These are phyloP conservation scores for Drosophila ficusphila DNA, from an alignment of 1,140 invertebrate species.

Conservation along the genomic window DNA sequence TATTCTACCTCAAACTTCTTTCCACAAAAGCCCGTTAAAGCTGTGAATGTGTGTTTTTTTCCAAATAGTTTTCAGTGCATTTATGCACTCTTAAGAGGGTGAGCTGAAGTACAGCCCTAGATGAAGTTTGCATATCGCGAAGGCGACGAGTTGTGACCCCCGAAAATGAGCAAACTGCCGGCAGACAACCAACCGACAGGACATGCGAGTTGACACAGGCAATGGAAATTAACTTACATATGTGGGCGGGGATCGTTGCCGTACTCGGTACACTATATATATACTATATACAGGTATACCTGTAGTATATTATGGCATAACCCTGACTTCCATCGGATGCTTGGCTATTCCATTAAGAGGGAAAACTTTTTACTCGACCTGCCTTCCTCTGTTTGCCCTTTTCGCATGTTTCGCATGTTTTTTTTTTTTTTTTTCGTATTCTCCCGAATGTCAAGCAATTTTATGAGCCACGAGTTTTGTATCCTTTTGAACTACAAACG, in stretches of 20 bases:
- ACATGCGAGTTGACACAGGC: constrained; percentile 20
- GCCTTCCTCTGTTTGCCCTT: neutral
- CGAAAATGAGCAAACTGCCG: constrained; percentile 29
- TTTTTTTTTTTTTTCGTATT: neutral
- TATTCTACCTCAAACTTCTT: no score
- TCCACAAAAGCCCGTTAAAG: no score
- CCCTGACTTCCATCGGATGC: constrained; percentile 10
- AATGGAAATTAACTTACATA: constrained; percentile 30
- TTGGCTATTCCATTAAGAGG: constrained; percentile 26
- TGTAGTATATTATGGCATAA: neutral
- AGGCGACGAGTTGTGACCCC: constrained; percentile 29
- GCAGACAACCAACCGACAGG: constrained; percentile 3
- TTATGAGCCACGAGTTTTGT: constrained; percentile 12
- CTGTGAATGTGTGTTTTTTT: no score
- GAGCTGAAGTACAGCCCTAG: neutral
- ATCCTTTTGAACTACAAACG: constrained; percentile 17
- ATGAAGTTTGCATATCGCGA: constrained; percentile 22
- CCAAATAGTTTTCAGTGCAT: neutral
- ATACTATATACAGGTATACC: neutral
- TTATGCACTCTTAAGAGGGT: neutral
- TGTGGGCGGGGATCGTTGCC: neutral
- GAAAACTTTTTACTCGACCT: constrained; percentile 28
- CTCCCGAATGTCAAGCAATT: constrained; percentile 27
- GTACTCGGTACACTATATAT: no score
- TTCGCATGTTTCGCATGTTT: constrained; percentile 4